A percentile compares a stretch with the other conserved stretches of the same genome.
Conservation (phyloP, 2,888 invertebrate genomes). For the Oegoconia quadripuncta region DNA sequence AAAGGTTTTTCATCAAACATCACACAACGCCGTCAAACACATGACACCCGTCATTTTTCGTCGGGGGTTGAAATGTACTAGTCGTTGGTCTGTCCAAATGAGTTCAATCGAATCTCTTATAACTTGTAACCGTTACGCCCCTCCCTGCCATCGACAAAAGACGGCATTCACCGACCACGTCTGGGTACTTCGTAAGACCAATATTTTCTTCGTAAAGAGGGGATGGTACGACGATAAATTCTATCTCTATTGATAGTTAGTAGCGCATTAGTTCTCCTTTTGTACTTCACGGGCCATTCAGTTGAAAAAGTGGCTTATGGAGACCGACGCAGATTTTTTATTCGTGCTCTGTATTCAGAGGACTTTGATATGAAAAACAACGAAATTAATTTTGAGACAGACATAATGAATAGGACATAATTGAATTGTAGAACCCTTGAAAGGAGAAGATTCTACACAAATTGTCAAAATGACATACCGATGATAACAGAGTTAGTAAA, state of each 20-base stretch:
- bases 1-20: too few relatives aligned
- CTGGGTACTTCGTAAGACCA: constrained; percentile 74
- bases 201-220: constrained; percentile 72
- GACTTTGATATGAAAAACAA: neutral
- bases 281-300: constrained; percentile 58
- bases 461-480: too few relatives aligned
- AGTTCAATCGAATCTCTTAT: too few relatives aligned
- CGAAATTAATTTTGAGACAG: too few relatives aligned
- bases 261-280: constrained; percentile 72
- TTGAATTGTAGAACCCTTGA: too few relatives aligned
- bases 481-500: too few relatives aligned
- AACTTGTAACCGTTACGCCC: constrained; percentile 21
- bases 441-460: too few relatives aligned
- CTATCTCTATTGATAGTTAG: constrained; percentile 71
- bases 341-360: constrained; percentile 23
- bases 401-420: too few relatives aligned
- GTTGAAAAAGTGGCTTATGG: constrained; percentile 61
- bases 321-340: constrained; percentile 35
- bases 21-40: too few relatives aligned
- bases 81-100: too few relatives aligned
- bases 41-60: too few relatives aligned
- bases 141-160: constrained; percentile 52
- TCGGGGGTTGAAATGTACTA: too few relatives aligned
- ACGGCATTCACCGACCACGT: constrained; percentile 65
- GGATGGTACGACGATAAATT: constrained; percentile 68